phyloP scores from a whole-genome alignment of 2,888 invertebrate genomes.

The Calliphora vomitoria region DNA sequence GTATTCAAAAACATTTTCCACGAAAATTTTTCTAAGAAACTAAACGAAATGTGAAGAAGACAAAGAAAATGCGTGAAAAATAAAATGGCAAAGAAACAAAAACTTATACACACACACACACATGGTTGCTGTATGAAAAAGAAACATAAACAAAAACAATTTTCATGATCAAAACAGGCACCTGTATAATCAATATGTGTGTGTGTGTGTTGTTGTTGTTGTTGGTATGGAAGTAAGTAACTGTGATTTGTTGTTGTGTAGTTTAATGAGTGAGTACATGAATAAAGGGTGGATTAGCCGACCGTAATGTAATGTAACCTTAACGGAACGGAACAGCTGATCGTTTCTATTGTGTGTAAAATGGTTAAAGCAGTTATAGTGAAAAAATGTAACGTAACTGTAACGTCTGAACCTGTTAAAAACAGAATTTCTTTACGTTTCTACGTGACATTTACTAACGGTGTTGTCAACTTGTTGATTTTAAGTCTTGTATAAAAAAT shows the following conservation, averaged over 20 bases:
- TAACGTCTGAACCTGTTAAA: too few species aligned
- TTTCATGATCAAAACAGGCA: conserved; percentile 52
- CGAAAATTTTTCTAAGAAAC: conserved; percentile 43
- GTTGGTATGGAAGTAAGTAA: background rate
- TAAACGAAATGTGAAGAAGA: background rate
- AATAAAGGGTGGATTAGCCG: too few species aligned
- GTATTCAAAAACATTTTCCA: background rate
- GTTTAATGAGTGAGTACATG: background rate
- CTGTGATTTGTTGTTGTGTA: conserved; percentile 26
- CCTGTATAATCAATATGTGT: conserved; percentile 32
- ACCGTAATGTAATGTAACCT: too few species aligned
- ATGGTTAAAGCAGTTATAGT: too few species aligned
- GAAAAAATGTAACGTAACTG: too few species aligned
- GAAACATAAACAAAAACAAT: conserved; percentile 6
- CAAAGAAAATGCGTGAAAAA: background rate
- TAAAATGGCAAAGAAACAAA: background rate
- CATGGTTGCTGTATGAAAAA: background rate
- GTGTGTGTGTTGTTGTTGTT: background rate
- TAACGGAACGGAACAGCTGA: too few species aligned
- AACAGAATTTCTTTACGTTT: too few species aligned
- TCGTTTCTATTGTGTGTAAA: too few species aligned
- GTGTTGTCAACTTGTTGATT: too few species aligned
- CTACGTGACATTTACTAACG: too few species aligned
- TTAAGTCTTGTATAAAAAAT: too few species aligned
- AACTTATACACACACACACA: conserved; percentile 8